Evolutionary conservation across 2,113 vertebrate species (phyloP), one percentile per base, ranked within the genome.

Genomic region (Sinocyclocheilus rhinocerous): DNA sequence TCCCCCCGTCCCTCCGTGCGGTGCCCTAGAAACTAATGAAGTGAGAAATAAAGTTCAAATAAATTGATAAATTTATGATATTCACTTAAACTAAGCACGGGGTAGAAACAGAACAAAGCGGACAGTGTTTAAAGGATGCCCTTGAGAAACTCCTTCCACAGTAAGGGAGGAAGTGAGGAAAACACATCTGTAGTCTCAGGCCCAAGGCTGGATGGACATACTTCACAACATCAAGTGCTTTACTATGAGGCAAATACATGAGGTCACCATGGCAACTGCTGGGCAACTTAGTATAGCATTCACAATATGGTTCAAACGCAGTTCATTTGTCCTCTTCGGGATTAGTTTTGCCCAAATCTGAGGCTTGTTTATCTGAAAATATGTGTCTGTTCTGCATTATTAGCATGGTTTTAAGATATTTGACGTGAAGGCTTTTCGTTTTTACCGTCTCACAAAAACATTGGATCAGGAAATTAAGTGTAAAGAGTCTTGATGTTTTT

Each of bases 1-100:
- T 67, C 63, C 39, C 36, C 45, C 45, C 45, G 48, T 67, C 22
- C 65, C 57, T 42, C 81, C 6, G 76, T 77, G 85, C 70, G n/a
- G 85, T 92, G 92, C 93, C 92, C 91, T 90, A 92, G 92, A 93
- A 94, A 92, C 90, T 93, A 94, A 94, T 93, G 92, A 92, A 94
- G 92, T 92, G 91, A 91, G 88, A 93, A 95, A 93, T 94, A 93
- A 92, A 93, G 91, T 92, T 92, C 89, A 93, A 92, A 90, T 93
- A 92, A 94, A 94, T 91, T 89, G 91, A 87, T 88, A 90, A 89
- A 93, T 94, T 91, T 92, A 92, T 92, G 91, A 91, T 87, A 89
- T 92, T 93, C 86, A 81, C 85, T 90, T 89, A 88, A 87, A 88
- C 76, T 59, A 85, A 39, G 29, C 83, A 42, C 52, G 52, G 83